Conservation (phyloP, 1,140 invertebrate species). For the Drosophila asahinai region DNA sequence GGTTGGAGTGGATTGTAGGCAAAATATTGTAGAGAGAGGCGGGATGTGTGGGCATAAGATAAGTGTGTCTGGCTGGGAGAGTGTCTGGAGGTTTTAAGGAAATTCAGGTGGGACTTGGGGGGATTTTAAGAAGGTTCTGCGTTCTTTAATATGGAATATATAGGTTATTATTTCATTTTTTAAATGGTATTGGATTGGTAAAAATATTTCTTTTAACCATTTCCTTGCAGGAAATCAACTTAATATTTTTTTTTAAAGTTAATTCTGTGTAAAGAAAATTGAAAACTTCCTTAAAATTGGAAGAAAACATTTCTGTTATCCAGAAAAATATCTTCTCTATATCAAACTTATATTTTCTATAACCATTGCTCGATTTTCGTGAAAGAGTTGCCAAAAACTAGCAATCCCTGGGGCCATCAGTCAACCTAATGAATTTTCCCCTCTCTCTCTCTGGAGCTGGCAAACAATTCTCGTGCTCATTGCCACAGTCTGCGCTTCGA, state of each 20-base stretch:
- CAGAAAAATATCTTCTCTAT: not conserved
- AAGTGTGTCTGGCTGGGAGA: slow-evolving; percentile 32
- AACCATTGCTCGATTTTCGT: not conserved
- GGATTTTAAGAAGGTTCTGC: not conserved
- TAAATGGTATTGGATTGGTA: not conserved
- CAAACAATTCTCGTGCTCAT: slow-evolving; percentile 40
- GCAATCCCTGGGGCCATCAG: slow-evolving; percentile 11
- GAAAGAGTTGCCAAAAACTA: not conserved
- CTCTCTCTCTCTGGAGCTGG: slow-evolving; percentile 9
- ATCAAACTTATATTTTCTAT: not conserved
- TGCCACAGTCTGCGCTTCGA: slow-evolving; percentile 35
- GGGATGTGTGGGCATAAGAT: slow-evolving; percentile 8
- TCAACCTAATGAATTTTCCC: slow-evolving; percentile 36
- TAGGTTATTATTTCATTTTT: not conserved
- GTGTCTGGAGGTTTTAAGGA: not conserved
- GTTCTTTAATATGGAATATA: not conserved
- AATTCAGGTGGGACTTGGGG: not conserved
- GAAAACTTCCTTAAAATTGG: too few relatives aligned
- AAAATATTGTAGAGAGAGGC: slow-evolving; percentile 1
- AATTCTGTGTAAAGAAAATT: too few relatives aligned
- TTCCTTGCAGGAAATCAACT: too few relatives aligned
- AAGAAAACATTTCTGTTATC: too few relatives aligned
- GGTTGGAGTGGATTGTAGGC: slow-evolving; percentile 17
- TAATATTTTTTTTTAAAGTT: too few relatives aligned
- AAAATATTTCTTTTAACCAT: not conserved